Evolutionary conservation across 2,797 vertebrate species (phyloP).

Genomic region (Dipus sagitta): DNA sequence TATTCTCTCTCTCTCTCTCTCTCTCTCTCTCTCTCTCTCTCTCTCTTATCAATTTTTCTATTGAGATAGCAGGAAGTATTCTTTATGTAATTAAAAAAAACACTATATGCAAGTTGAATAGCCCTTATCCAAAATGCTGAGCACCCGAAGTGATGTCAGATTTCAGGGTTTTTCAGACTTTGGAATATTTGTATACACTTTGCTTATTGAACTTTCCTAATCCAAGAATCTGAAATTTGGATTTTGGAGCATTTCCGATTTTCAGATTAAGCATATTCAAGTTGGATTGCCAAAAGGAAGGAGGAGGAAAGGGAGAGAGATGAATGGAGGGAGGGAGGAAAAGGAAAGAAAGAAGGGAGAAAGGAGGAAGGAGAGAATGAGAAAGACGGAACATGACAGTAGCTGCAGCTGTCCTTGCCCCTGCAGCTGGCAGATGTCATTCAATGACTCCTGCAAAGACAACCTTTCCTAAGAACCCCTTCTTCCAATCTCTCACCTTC

Average conservation of each 20-base stretch:
- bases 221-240: not conserved
- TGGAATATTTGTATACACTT: not conserved
- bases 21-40: not conserved
- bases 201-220: not conserved
- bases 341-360: too few relatives aligned
- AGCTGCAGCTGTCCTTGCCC: not conserved
- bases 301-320: too few relatives aligned
- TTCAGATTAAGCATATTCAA: not conserved
- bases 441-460: not conserved
- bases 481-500: not conserved
- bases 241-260: not conserved
- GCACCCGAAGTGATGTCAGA: not conserved
- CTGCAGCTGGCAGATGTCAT: not conserved
- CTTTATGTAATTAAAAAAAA: slow-evolving; percentile 51
- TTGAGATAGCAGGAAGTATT: slow-evolving; percentile 25
- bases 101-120: not conserved
- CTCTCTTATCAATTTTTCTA: slow-evolving; percentile 42
- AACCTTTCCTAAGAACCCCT: not conserved
- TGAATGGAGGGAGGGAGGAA: not conserved
- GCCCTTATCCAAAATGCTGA: not conserved
- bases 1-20: too few relatives aligned
- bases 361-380: not conserved
- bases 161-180: not conserved
- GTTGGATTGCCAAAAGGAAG: not conserved
- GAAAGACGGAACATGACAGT: not conserved